Percentiles rank a stretch among this genome's conserved stretches.
phyloP scores from a whole-genome alignment of 1,140 invertebrate genomes.

The Drosophila yakuba region DNA sequence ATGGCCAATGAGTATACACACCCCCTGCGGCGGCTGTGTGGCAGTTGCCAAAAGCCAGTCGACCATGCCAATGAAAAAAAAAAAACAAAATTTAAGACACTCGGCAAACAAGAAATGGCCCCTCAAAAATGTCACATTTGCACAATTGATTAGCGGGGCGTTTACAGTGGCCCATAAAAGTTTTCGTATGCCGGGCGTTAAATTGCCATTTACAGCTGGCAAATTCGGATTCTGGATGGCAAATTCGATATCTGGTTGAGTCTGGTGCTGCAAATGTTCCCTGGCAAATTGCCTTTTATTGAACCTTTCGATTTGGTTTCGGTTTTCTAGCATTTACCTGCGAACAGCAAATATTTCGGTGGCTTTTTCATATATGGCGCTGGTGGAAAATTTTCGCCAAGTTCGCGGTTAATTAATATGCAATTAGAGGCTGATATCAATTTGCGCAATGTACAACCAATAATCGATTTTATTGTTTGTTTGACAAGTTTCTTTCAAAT shows the following conservation, averaged over 20 bases:
- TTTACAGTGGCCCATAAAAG: conserved; percentile 53
- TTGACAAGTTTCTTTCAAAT: conserved; percentile 30
- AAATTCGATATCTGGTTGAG: conserved; percentile 29
- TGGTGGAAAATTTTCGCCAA: conserved; percentile 47
- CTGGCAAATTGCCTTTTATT: conserved; percentile 6
- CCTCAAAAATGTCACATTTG: conserved; percentile 51
- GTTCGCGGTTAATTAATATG: conserved; percentile 50
- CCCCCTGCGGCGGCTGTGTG: neutral
- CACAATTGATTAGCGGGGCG: conserved; percentile 42
- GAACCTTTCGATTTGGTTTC: conserved; percentile 19
- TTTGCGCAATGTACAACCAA: conserved; percentile 41
- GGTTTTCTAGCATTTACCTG: conserved; percentile 51
- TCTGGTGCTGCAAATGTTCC: conserved; percentile 5
- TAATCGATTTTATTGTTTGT: conserved; percentile 42
- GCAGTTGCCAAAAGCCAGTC: conserved; percentile 26
- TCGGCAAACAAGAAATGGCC: conserved; percentile 21
- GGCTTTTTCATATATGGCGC: conserved; percentile 6
- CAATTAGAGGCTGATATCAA: conserved; percentile 43
- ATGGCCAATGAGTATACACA: neutral
- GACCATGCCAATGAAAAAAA: conserved; percentile 33
- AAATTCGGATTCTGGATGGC: conserved; percentile 8
- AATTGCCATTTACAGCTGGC: conserved; percentile 44
- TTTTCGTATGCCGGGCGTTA: conserved; percentile 32
- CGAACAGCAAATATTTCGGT: conserved; percentile 35
- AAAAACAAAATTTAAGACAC: conserved; percentile 19